Evolutionary conservation across 2,888 invertebrate species (phyloP).

Genomic region (Thymelicus sylvestris): DNA sequence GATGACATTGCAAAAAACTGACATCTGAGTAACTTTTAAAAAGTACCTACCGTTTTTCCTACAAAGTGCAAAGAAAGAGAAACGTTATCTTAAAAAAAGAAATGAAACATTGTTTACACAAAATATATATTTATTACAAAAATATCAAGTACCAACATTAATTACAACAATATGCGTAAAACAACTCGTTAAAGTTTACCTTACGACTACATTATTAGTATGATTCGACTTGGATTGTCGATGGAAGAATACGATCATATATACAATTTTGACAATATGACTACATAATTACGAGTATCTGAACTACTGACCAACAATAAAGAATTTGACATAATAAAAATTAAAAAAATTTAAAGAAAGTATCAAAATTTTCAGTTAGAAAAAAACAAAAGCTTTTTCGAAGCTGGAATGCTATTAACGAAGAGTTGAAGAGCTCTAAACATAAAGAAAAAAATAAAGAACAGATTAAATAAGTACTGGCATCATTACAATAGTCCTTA

Average conservation of each 20-base stretch:
- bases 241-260: not conserved
- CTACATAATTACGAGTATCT: not conserved
- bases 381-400: not conserved
- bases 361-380: not conserved
- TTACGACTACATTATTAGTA: not conserved
- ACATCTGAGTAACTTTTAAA: too few species aligned
- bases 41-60: too few species aligned
- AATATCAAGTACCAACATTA: not conserved
- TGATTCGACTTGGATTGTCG: not conserved
- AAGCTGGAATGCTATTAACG: not conserved
- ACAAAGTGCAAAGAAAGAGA: too few species aligned
- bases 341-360: not conserved
- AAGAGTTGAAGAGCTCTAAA: not conserved
- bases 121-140: conserved; percentile 7
- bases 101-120: not conserved
- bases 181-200: not conserved
- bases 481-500: too few species aligned
- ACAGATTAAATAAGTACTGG: too few species aligned
- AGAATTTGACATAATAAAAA: not conserved
- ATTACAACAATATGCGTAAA: not conserved
- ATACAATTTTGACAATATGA: not conserved
- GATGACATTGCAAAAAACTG: too few species aligned
- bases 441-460: not conserved
- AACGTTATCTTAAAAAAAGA: not conserved
- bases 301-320: not conserved